These are phyloP conservation scores for Nixonia krombeini DNA, from an alignment of 1,140 invertebrate species.

Conservation along the genomic window DNA sequence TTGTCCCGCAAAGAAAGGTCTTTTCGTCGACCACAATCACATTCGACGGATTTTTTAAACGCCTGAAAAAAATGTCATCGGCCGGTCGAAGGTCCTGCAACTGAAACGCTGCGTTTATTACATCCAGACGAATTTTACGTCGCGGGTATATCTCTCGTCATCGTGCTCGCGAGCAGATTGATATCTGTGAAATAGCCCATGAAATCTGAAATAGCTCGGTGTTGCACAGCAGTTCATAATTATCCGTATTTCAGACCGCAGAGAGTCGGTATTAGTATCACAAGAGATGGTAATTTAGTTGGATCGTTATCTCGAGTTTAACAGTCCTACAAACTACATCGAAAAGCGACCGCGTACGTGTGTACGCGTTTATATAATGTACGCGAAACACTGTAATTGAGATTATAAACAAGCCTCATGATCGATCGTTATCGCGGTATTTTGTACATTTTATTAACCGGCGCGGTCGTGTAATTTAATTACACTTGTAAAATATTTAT, in stretches of 20 bases:
- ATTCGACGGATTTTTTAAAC: too few species aligned
- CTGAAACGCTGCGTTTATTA: constrained; percentile 5
- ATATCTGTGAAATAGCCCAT: constrained; percentile 41
- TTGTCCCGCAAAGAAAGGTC: too few species aligned
- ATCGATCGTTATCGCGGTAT: neutral
- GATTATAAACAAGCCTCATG: neutral
- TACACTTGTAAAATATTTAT: too few species aligned
- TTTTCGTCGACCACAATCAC: too few species aligned
- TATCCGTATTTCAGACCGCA: constrained; percentile 40
- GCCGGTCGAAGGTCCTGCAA: too few species aligned
- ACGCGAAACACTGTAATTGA: constrained; percentile 5
- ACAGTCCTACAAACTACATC: constrained; percentile 39
- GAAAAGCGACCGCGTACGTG: constrained; percentile 24
- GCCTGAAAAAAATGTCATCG: too few species aligned
- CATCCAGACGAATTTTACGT: constrained; percentile 5
- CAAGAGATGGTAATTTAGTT: constrained; percentile 45
- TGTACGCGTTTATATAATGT: neutral
- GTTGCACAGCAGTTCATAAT: constrained; percentile 35
- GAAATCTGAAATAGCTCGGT: constrained; percentile 43
- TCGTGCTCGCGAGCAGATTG: constrained; percentile 30
- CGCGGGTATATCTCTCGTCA: constrained; percentile 12
- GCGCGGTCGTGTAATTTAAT: too few species aligned
- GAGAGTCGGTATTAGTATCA: constrained; percentile 38
- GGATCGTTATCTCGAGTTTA: constrained; percentile 44
- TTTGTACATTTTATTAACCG: neutral